Conservation (phyloP, 2,113 vertebrate genomes). For the Podilymbus podiceps region DNA sequence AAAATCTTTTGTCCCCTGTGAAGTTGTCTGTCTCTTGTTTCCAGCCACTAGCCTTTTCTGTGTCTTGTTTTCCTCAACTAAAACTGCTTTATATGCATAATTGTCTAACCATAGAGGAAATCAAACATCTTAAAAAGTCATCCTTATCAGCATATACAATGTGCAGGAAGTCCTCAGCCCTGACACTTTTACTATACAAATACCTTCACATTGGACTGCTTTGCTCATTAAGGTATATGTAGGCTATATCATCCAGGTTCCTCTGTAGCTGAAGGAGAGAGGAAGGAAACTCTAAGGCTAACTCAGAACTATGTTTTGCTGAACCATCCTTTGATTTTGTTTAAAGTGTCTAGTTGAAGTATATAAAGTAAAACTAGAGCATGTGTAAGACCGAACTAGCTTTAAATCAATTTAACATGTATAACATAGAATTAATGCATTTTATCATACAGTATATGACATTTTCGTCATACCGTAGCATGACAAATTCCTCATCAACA, state of each 20-base stretch:
- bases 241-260: accelerated
- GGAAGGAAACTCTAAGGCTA: neutral
- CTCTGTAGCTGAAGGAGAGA: neutral
- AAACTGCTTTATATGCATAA: neutral
- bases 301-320: neutral
- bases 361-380: neutral
- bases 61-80: neutral
- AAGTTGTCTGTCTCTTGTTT: neutral
- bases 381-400: neutral
- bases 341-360: neutral
- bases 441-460: neutral
- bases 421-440: neutral
- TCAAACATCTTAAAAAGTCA: neutral
- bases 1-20: neutral
- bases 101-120: neutral
- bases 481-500: neutral
- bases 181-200: neutral
- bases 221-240: neutral
- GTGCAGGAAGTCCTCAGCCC: neutral
- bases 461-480: neutral
- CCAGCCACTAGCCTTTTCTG: neutral
- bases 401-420: neutral
- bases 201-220: neutral
- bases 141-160: neutral
- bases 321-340: neutral